Base-by-base conservation (phyloP, 2,888 invertebrate genomes). In the Oeneis ivallda region DNA sequence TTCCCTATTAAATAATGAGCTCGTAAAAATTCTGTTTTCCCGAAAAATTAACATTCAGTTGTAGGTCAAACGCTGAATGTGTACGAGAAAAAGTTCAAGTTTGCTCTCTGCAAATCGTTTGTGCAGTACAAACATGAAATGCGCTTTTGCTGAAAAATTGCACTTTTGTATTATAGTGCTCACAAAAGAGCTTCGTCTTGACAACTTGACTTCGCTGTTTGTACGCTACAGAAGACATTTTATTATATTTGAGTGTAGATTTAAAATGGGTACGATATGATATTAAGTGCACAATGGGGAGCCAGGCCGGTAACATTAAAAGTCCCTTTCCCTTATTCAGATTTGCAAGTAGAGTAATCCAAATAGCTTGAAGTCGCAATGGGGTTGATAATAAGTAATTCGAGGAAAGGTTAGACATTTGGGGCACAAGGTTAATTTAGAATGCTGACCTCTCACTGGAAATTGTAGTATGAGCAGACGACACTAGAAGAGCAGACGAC, bases 71-170 rank as follows among this genome's bases (percentile, higher is more conserved):
- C 32, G 50, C 7, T 62, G n/a, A n/a, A n/a, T 58, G 43, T 62
- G 62, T 50, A 57, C 34, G 13, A 52, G 37, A 62, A 66, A 66
- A 58, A n/a, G 45, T n/a, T 45, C 45, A 45, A 45, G 52, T 52
- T 45, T 66, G 45, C 39, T 45, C 53, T 45, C 39, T 53, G 47
- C 32, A 53, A 62, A 66, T 52, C 34, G 62, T 58, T 66, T 52
- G 62, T 56, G 41, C 34, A 19, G 52, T 66, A 45, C 62, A 53
- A 45, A 47, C 53, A 53, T 39, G 39, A 57, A n/a, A 63, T 63
- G 56, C 39, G 52, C 58, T 66, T 65, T 65, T 53, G 52, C 26
- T 37, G 57, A 52, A 32, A 47, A 62, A 49, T 52, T 58, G 47
- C 52, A 53, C 62, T 39, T 41, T 43, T 41, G 32, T 61, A 58